Percentiles rank a stretch among this genome's conserved stretches.
These are phyloP conservation scores for Pygoscelis antarcticus DNA, from an alignment of 2,113 vertebrate species.

Conservation along the genomic window DNA sequence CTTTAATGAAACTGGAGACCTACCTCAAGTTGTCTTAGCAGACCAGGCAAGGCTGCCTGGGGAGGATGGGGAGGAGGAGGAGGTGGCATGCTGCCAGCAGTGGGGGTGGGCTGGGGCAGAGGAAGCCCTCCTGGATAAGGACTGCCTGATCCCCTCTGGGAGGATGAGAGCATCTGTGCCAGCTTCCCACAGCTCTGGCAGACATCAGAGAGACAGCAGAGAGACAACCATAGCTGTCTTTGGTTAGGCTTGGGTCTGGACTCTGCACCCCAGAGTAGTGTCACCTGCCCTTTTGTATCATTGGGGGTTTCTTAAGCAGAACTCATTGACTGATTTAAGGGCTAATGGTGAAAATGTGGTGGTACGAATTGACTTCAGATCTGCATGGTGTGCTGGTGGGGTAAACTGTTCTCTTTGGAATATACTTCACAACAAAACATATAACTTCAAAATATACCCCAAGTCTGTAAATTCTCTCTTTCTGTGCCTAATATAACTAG, in stretches of 20 bases:
- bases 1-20: background rate
- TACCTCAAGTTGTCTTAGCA: background rate
- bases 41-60: too few relatives aligned
- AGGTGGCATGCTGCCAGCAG: background rate
- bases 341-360: background rate
- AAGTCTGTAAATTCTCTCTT: background rate
- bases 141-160: background rate
- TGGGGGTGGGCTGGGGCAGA: fast-evolving
- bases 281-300: background rate
- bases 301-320: background rate
- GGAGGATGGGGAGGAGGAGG: too few relatives aligned
- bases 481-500: background rate
- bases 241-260: too few relatives aligned
- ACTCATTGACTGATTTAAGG: background rate
- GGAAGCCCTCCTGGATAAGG: background rate
- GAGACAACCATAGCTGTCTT: background rate
- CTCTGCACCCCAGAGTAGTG: fast-evolving
- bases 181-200: background rate
- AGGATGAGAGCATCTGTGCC: fast-evolving
- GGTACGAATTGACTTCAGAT: background rate
- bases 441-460: background rate
- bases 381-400: background rate
- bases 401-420: background rate
- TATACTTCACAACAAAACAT: background rate
- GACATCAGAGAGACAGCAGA: fast-evolving